Evolutionary conservation across 1,140 invertebrate species (phyloP).

Genomic region (Andrena cerasifolii): DNA sequence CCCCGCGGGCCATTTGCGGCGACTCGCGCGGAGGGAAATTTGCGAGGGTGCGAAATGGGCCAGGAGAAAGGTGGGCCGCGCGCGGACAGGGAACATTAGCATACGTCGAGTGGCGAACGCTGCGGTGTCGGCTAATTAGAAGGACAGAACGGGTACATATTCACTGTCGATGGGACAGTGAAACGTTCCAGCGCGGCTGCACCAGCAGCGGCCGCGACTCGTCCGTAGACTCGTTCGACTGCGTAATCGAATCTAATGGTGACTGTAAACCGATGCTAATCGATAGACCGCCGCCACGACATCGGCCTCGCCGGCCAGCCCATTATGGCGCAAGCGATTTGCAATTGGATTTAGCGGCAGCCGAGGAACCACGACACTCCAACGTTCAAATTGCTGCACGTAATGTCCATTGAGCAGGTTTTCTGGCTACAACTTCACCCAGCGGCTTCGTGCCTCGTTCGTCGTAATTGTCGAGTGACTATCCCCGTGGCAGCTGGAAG

Average conservation of each 20-base stretch:
- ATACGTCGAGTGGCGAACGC: slow-evolving; percentile 27
- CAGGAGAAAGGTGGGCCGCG: slow-evolving; percentile 24
- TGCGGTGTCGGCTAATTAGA: slow-evolving; percentile 50
- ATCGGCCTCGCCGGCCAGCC: slow-evolving; percentile 26
- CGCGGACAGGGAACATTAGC: slow-evolving; percentile 11
- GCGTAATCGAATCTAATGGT: slow-evolving; percentile 62
- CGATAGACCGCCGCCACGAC: slow-evolving; percentile 58
- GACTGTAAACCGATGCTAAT: slow-evolving; percentile 65
- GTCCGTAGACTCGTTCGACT: slow-evolving; percentile 9
- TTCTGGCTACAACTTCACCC: not conserved
- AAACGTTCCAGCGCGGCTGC: not conserved
- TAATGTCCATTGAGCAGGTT: not conserved
- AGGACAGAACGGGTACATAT: slow-evolving; percentile 15
- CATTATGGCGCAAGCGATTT: slow-evolving; percentile 63
- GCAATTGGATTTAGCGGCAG: slow-evolving; percentile 53
- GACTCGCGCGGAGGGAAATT: not conserved
- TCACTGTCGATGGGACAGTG: not conserved
- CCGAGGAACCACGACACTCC: not conserved
- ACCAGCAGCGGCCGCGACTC: not conserved
- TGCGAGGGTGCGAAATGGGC: slow-evolving; percentile 23
- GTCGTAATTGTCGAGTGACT: too few species aligned
- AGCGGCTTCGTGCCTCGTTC: slow-evolving; percentile 1
- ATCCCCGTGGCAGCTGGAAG: too few species aligned
- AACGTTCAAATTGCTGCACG: not conserved
- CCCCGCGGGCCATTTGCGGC: not conserved